Percentiles rank a stretch among this genome's conserved stretches.
Conservation (phyloP, 1,140 invertebrate species). For the Cydia fagiglandana region DNA sequence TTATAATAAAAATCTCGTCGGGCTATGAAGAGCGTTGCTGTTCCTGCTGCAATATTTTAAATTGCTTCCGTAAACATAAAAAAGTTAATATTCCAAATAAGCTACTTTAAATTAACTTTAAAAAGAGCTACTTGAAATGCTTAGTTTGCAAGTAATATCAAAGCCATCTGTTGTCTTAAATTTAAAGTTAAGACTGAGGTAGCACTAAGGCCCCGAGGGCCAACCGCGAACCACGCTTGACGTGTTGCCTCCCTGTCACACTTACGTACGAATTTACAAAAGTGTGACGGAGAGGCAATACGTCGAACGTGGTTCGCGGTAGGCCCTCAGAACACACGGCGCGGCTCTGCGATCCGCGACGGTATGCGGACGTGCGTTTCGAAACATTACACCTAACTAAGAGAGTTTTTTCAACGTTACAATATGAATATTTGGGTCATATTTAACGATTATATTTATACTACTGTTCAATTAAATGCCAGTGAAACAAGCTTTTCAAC, state of each 20-base stretch:
- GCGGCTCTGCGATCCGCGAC: neutral
- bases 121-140: neutral
- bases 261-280: too few relatives aligned
- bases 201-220: neutral
- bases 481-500: too few relatives aligned
- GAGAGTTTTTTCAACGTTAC: too few relatives aligned
- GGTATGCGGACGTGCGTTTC: neutral
- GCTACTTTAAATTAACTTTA: conserved; percentile 5
- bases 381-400: neutral
- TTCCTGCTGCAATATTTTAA: neutral
- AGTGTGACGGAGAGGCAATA: too few relatives aligned
- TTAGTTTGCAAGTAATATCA: conserved; percentile 31
- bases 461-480: too few relatives aligned
- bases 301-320: too few relatives aligned
- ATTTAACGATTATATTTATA: too few relatives aligned
- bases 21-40: neutral
- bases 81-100: neutral
- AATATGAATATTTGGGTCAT: too few relatives aligned
- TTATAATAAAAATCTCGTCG: neutral
- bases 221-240: too few relatives aligned
- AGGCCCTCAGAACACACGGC: neutral
- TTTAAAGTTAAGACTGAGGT: neutral
- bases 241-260: too few relatives aligned
- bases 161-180: conserved; percentile 25
- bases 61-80: neutral